Evolutionary conservation across 2,888 invertebrate species (phyloP), one percentile per base, ranked within the genome.

Genomic region (Nomada lathburiana): DNA sequence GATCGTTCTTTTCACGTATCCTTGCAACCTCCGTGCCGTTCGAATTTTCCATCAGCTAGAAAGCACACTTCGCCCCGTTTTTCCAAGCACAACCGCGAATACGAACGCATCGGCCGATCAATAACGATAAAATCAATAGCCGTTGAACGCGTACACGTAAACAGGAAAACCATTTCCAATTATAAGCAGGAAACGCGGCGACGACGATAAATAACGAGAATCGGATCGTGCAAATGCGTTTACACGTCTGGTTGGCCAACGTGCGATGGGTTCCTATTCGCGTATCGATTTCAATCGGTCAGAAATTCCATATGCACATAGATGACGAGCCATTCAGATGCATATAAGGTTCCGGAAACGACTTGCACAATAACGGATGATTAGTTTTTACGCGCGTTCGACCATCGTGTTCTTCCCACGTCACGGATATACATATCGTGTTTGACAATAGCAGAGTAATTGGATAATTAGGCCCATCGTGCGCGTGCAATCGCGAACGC

Each of bases 311-410:
- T 36, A 36, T 36, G 36, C 36, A 57, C 64, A 52, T 16, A 16
- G 68, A 78, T 26, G 47, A 57, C 26, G 53, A 77, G 18, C 59
- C 59, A 76, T 79, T 77, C 79, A 70, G 64, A 79, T 79, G 79
- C 64, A 79, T 70, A 65, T 64, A 79, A 69, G 63, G 63, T 4
- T 36, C 10, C 20, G 52, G 65, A 42, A 26, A 29, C n/a, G 3
- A 7, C 69, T 10, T 5, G 63, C 26, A 20, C 29, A 50, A 36
- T 23, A 5, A 18, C 16, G 29, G 42, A 18, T 0, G 11, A 23
- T 4, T 44, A 63, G 44, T 76, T 79, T 76, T 76, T 55, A 42
- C 57, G 23, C 9, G 16, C n/a, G 47, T n/a, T 20, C 47, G 23
- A 2, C 50, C 11, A 1, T n/a, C 23, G 23, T 2, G 20, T 55